Evolutionary conservation across 2,888 invertebrate species (phyloP), one percentile per base, ranked within the genome.

Genomic region (Acleris cristana): DNA sequence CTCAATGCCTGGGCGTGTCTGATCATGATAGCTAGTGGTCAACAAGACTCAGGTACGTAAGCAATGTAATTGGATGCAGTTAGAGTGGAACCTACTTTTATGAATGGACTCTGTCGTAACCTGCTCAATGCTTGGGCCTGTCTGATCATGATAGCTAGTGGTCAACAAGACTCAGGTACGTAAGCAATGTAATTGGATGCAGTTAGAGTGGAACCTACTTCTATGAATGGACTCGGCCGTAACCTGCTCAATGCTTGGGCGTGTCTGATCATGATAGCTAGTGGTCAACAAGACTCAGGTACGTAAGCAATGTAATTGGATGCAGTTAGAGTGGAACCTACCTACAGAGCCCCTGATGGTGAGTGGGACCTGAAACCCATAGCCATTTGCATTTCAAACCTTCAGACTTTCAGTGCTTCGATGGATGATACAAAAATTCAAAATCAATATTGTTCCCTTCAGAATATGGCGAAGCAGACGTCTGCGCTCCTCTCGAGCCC

Each of bases 41-140:
- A 84, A 19, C 74, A 79, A 6, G 83, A 83, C 10, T 66, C 82
- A n/a, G 86, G 88, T 87, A 71, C 67, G 79, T 71, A 21, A 23
- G 23, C 7, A 16, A 1, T 23, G 10, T 16, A 4, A 23, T 4
- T 49, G n/a, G 19, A 3, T 10, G 51, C 10, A 51, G 7, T 49
- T 10, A 10, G 8, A 8, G 30, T 34, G 30, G 7, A 34, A 34
- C 2, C 30, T 10, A 78, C 59, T 2, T 90, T 84, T 69, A 78
- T 89, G 84, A 85, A 87, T n/a, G 94, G 94, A 0, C 79, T 89
- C 55, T 94, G 93, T 0, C 84, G 93, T 54, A 79, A 81, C 6
- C 79, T 95, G 65, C 79, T 95, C 54, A 87, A 88, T 72, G 90
- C 87, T 2, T 94, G 95, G 93, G 86, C 93, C 2, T 95, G 95